phyloP scores from a whole-genome alignment of 1,140 invertebrate genomes.

The Pogonomyrmex barbatus region DNA sequence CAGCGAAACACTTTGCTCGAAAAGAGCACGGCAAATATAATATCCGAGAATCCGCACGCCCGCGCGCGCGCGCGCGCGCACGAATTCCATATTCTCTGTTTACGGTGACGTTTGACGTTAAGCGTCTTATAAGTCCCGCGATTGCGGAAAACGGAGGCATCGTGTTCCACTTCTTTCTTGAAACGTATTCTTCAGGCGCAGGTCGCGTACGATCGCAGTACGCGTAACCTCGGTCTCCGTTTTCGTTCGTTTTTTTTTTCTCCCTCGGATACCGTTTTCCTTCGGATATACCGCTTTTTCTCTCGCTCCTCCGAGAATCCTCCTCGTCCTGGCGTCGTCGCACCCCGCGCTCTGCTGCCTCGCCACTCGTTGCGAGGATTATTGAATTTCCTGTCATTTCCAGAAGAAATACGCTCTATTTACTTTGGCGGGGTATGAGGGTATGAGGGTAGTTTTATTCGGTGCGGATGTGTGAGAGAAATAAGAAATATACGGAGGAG shows the following conservation, averaged over 20 bases:
- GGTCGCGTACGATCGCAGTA: constrained; percentile 43
- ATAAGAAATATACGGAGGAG: constrained; percentile 69
- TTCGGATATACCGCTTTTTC: too few species aligned
- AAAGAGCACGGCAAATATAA: constrained; percentile 58
- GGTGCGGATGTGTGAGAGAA: constrained; percentile 68
- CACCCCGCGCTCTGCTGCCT: constrained; percentile 58
- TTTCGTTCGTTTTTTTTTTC: constrained; percentile 60
- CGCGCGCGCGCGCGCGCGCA: background rate
- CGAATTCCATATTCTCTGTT: constrained; percentile 39
- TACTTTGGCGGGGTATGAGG: constrained; percentile 76
- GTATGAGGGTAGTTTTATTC: constrained; percentile 63
- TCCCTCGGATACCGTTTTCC: constrained; percentile 44
- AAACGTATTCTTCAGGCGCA: constrained; percentile 54
- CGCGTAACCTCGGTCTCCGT: constrained; percentile 59
- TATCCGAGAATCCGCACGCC: constrained; percentile 31
- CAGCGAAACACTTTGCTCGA: constrained; percentile 15
- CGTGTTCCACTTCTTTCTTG: constrained; percentile 27
- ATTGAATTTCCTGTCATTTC: constrained; percentile 85
- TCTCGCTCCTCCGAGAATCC: constrained; percentile 34
- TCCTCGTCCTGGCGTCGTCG: constrained; percentile 43
- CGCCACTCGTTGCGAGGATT: constrained; percentile 81
- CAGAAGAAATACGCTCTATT: constrained; percentile 85
- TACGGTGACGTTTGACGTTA: constrained; percentile 55
- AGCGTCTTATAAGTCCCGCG: constrained; percentile 53
- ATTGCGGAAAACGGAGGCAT: constrained; percentile 52